Evolutionary conservation across 2,797 vertebrate species (phyloP).

Genomic region (Sternarchorhynchus goeldii): DNA sequence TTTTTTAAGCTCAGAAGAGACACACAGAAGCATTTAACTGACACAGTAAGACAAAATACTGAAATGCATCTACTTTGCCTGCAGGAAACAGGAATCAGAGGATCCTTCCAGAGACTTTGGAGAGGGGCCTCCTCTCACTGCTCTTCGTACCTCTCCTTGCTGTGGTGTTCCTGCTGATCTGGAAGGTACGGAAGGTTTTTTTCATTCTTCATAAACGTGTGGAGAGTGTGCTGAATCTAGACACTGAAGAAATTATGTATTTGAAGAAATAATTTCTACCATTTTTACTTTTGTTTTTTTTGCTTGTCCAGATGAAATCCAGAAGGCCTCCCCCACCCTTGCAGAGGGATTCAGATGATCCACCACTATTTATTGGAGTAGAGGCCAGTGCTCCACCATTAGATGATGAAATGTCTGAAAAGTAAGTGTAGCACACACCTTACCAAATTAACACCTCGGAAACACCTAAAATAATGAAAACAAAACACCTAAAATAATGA

Average conservation of each 20-base stretch:
- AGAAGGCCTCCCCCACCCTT: conserved; percentile 58
- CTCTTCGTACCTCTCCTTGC: conserved; percentile 74
- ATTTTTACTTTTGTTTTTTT: too few species aligned
- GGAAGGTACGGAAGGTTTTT: conserved; percentile 71
- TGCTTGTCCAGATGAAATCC: conserved; percentile 69
- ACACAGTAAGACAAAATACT: neutral
- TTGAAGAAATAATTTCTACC: too few species aligned
- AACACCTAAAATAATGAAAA: too few species aligned
- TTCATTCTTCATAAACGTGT: too few species aligned
- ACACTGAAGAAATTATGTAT: too few species aligned
- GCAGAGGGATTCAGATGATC: conserved; percentile 63
- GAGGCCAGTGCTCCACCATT: conserved; percentile 63
- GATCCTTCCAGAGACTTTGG: conserved; percentile 62
- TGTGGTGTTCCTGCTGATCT: conserved; percentile 72
- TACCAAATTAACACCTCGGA: neutral
- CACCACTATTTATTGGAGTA: conserved; percentile 63
- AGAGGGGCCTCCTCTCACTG: conserved; percentile 75
- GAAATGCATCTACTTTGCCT: conserved; percentile 16
- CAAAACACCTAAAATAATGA: neutral
- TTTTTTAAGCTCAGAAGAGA: neutral
- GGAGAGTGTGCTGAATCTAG: too few species aligned
- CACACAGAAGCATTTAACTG: neutral
- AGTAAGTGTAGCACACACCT: conserved; percentile 57
- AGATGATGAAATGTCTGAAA: conserved; percentile 72
- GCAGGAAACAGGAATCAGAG: conserved; percentile 42